These are phyloP conservation scores for Steinernema khuongi DNA, from an alignment of 1,140 invertebrate genomes.

Conservation along the genomic window DNA sequence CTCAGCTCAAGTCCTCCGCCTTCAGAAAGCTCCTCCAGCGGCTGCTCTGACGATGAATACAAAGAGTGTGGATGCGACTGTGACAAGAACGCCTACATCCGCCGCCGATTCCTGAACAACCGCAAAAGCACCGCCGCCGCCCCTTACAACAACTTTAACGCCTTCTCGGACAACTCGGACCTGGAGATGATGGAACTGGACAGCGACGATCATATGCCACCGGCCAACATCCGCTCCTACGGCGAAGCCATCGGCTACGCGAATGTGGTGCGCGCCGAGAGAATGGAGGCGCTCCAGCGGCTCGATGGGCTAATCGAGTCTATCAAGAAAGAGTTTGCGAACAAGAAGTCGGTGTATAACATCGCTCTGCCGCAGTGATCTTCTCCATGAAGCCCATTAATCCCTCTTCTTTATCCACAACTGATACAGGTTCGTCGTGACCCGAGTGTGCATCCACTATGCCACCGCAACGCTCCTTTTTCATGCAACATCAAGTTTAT, in stretches of 20 bases:
- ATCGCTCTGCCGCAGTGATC: background rate
- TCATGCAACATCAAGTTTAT: no score
- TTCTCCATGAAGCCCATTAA: background rate
- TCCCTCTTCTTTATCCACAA: background rate
- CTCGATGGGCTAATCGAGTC: background rate
- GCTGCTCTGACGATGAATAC: background rate
- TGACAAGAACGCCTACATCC: slow-evolving; percentile 7
- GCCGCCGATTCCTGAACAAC: slow-evolving; percentile 3
- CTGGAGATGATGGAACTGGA: slow-evolving; percentile 8
- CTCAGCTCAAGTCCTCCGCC: background rate
- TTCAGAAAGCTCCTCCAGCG: background rate
- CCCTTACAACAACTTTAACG: background rate
- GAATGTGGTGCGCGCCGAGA: background rate
- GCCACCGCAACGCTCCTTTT: background rate
- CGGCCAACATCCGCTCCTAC: background rate
- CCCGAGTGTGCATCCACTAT: background rate
- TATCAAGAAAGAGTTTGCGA: background rate
- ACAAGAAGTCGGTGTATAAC: background rate
- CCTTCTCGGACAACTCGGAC: background rate
- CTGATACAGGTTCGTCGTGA: slow-evolving; percentile 16
- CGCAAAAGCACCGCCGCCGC: background rate
- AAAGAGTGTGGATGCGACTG: background rate
- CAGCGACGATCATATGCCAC: background rate
- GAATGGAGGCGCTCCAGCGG: background rate
- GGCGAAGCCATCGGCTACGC: background rate